phyloP scores from a whole-genome alignment of 2,888 invertebrate genomes.

The Drosophila borealis region DNA sequence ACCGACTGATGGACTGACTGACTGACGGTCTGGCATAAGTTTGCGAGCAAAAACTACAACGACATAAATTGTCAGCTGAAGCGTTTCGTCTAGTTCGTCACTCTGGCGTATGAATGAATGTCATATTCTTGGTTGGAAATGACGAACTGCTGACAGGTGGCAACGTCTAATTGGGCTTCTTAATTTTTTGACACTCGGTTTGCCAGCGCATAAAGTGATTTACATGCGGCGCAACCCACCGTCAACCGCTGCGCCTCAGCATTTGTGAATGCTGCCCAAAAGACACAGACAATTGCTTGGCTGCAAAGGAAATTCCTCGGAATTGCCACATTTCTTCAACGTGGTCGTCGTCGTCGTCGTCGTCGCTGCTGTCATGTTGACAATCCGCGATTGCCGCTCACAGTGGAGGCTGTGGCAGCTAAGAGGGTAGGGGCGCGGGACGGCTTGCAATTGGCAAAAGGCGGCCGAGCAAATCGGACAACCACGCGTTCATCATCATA shows the following conservation, averaged over 20 bases:
- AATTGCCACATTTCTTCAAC: constrained; percentile 56
- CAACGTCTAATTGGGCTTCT: constrained; percentile 85
- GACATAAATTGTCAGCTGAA: constrained; percentile 45
- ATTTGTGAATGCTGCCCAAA: constrained; percentile 16
- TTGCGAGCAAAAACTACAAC: constrained; percentile 9
- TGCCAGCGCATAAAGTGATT: constrained; percentile 64
- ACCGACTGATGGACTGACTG: background rate
- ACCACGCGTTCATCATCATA: constrained; percentile 82
- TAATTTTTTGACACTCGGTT: constrained; percentile 79
- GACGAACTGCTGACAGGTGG: constrained; percentile 86
- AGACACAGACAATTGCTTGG: constrained; percentile 70
- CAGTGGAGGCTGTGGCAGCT: background rate
- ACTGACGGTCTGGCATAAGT: constrained; percentile 18
- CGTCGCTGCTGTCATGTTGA: constrained; percentile 51
- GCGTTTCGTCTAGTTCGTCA: constrained; percentile 70
- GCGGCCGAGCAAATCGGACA: constrained; percentile 71
- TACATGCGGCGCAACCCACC: constrained; percentile 44
- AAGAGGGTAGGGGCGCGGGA: background rate
- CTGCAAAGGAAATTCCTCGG: constrained; percentile 57
- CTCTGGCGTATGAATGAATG: constrained; percentile 74
- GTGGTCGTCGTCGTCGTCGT: constrained; percentile 18
- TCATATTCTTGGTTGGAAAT: constrained; percentile 80
- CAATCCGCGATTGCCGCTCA: constrained; percentile 46
- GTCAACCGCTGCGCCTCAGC: constrained; percentile 4
- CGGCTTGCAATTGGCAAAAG: constrained; percentile 66